Percentiles rank a stretch among this genome's conserved stretches.
Conservation (phyloP, 2,797 vertebrate genomes). For the Artibeus lituratus region DNA sequence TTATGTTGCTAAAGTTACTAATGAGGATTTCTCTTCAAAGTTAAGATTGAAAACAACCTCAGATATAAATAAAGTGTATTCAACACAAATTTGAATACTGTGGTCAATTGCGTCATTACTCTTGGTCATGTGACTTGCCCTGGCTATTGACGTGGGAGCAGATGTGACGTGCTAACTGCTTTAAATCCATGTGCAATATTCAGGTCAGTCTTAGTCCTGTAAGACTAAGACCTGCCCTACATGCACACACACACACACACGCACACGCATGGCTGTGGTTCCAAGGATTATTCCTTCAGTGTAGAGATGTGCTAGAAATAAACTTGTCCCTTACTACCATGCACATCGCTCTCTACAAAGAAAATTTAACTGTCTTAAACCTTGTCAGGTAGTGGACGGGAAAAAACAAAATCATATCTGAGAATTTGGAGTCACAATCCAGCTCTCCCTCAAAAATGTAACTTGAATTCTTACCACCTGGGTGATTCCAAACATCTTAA, state of each 20-base stretch:
- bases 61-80: neutral
- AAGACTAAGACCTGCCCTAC: no score
- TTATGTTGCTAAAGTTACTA: constrained; percentile 17
- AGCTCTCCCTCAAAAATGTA: neutral
- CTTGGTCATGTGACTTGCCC: neutral
- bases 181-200: constrained; percentile 15
- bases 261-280: neutral
- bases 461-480: neutral
- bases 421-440: neutral
- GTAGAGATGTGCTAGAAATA: constrained; percentile 23
- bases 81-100: neutral
- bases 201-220: neutral
- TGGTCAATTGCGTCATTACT: neutral
- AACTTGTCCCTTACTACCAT: neutral
- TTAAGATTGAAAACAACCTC: neutral
- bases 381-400: neutral
- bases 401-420: neutral
- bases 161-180: neutral
- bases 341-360: neutral
- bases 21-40: constrained; percentile 37
- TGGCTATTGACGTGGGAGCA: neutral
- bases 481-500: neutral
- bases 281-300: neutral
- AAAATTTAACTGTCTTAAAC: neutral
- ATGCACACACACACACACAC: no score